Evolutionary conservation across 2,113 vertebrate genomes (phyloP), one percentile per base, ranked within the genome.

Genomic region (Dipodomys merriami): DNA sequence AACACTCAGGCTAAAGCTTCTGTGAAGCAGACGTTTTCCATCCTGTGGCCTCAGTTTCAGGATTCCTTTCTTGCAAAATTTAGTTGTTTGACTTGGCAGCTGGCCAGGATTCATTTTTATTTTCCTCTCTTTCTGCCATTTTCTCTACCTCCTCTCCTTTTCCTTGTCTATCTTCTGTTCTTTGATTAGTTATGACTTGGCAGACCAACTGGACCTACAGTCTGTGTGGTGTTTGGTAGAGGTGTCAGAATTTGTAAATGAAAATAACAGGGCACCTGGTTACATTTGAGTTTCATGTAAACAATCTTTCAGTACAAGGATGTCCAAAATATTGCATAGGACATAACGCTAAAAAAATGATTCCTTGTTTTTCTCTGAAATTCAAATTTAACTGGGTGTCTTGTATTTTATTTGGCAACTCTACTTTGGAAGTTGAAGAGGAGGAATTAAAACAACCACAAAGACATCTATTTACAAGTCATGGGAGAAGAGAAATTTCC

Each of bases 1-100:
- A 85, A 86, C 62, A 64, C 96, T 98, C 97, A 97, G 96, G 82
- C 95, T 97, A 94, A 97, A 97, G 96, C 97, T 96, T 97, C 97
- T 98, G 96, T 95, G 91, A 97, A 98, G 97, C 97, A 98, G 98
- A 98, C 97, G 98, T 98, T 98, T 98, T 98, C 98, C 97, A 97
- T 97, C 96, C 95, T 97, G 97, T 97, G 98, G 98, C 97, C 97
- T 98, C 97, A 98, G 95, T 96, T 96, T 97, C 95, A 97, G 94
- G 91, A 97, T 96, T 97, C 97, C 96, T 97, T 93, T 97, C 85
- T 96, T 95, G 88, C 96, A 97, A 97, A 97, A 98, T 96, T 90
- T 96, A 97, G 96, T 93, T 98, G 97, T 98, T 98, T 98, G 93
- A 90, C 89, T 97, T 98, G 98, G 98, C 95, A 77, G 60, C 25